Evolutionary conservation across 2,888 invertebrate species (phyloP), one percentile per base, ranked within the genome.

Genomic region (Drosophila kanekoi): DNA sequence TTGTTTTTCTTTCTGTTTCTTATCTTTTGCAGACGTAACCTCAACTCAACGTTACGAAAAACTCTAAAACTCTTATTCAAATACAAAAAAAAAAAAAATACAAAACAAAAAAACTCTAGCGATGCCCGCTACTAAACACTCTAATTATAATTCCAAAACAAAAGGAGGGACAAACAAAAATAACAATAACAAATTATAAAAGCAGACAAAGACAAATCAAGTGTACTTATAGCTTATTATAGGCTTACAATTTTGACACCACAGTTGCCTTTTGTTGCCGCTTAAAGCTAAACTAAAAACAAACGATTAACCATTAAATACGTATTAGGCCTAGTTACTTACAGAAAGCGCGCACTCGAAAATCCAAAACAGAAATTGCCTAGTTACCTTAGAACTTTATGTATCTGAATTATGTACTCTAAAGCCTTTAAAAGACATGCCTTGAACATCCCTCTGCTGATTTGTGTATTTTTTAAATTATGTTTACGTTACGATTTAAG

Each of bases 1-100:
- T 66, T 81, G 72, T 69, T 74, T 79, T 77, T 81, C 60, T 81
- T 88, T 86, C 75, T 79, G 87, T 87, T 88, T 85, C 78, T 89
- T 81, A 94, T 94, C 94, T 94, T 94, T 96, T 96, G 94, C 97
- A 97, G 97, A 97, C 94, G 96, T 97, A 93, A 96, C 95, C 94
- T 95, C 97, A 93, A 95, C 96, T 93, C 96, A 96, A 94, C 97
- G 97, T 94, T 97, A 97, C 94, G 97, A 97, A 95, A 97, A 97
- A 95, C 96, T 97, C 94, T 97, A 96, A 96, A 70, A 76, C 51
- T 52, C 37, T 45, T 41, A 60, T 52, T 43, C 54, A 67, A 72
- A 63, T 62, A 66, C 68, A 62, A 61, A 28, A 49, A 23, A 8
- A 51, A 28, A 51, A 37, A 37, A 9, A 23, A 43, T 2, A 23